Conservation (phyloP, 2,888 invertebrate species). For the Caenorhabditis sp. region DNA sequence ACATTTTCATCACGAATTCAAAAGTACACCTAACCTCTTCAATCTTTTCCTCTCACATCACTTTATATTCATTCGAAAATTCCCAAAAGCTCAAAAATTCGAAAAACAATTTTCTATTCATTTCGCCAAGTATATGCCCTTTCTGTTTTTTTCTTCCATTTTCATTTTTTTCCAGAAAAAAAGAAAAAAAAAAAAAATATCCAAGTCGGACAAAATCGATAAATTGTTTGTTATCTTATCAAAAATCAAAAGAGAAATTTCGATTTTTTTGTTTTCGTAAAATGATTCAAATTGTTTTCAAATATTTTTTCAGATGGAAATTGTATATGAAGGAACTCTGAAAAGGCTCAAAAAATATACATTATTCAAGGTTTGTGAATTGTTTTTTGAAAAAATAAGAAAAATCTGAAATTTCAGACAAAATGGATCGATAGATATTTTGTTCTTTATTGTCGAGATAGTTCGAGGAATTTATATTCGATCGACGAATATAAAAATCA, state of each 20-base stretch:
- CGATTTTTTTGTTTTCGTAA: neutral
- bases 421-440: neutral
- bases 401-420: neutral
- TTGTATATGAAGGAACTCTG: neutral
- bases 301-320: neutral
- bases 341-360: neutral
- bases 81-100: neutral
- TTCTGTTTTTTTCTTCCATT: neutral
- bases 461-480: constrained; percentile 12
- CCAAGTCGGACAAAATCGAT: neutral
- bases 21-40: too few relatives aligned
- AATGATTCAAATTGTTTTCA: neutral
- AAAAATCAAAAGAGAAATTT: neutral
- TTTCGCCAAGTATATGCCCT: neutral
- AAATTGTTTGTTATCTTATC: neutral
- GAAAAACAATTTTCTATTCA: neutral
- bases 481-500: constrained; percentile 31
- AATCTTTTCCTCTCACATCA: too few relatives aligned
- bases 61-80: too few relatives aligned
- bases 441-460: constrained; percentile 6
- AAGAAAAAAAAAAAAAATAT: neutral
- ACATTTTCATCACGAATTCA: too few relatives aligned
- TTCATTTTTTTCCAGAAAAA: neutral
- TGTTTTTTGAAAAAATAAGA: too few relatives aligned
- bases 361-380: neutral